Evolutionary conservation across 2,888 invertebrate genomes (phyloP), one percentile per base, ranked within the genome.

Genomic region (Agrotis segetum): DNA sequence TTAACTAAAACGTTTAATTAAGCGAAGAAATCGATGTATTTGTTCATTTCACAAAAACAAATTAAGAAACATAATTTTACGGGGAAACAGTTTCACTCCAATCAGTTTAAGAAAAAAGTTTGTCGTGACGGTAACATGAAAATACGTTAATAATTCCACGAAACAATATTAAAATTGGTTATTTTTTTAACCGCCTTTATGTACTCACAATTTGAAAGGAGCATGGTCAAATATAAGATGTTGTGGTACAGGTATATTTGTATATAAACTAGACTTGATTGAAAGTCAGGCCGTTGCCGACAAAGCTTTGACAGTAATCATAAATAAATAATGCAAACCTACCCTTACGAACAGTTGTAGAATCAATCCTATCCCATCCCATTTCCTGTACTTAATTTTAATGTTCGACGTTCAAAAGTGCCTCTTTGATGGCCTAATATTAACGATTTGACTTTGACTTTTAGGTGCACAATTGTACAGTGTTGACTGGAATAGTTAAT

Each of bases 281-380:
- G 47, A 56, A 74, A 55, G 56, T n/a, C 52, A 44, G 44, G 19
- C 19, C 4, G 24, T 46, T 46, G 13, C 21, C 69, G 56, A 34
- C 46, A 62, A 62, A 66, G 70, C 65, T 75, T 80, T 55, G 47
- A 75, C 58, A 59, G 58, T 1, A 24, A 68, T 58, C 29, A 65
- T 59, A 40, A 34, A 34, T 34, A 34, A 2, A 5, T 11, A 3
- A n/a, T n/a, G n/a, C n/a, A n/a, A n/a, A n/a, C n/a, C n/a, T n/a
- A n/a, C n/a, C n/a, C n/a, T n/a, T n/a, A n/a, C n/a, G n/a, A n/a
- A n/a, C n/a, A n/a, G n/a, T n/a, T n/a, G n/a, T n/a, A n/a, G n/a
- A n/a, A n/a, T n/a, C n/a, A n/a, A n/a, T n/a, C n/a, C n/a, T n/a
- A n/a, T n/a, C n/a, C n/a, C n/a, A n/a, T n/a, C n/a, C n/a, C n/a